Evolutionary conservation across 2,797 vertebrate species (phyloP), one percentile per base, ranked within the genome.

Genomic region (Ceryle rudis): DNA sequence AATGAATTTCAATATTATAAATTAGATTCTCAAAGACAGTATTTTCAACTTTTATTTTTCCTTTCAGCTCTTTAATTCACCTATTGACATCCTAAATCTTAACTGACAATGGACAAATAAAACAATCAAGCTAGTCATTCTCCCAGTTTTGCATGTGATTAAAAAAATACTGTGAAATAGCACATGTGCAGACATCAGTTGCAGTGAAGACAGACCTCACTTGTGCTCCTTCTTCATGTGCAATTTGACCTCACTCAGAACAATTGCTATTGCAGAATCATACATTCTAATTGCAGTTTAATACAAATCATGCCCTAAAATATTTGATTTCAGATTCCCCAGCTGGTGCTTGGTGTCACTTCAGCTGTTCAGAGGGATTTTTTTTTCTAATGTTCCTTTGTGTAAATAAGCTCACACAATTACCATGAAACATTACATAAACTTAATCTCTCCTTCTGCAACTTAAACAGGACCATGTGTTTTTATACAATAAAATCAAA

Each of bases 301-400:
- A 97, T 91, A 97, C 96, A 97, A 95, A 97, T 95, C 89, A 93
- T 80, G 87, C 81, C 89, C 82, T 95, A 93, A 97, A 92, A 96
- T 97, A 98, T 97, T 98, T 98, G 82, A 97, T 97, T 97, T 97
- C 95, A 96, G 92, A 97, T 96, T 96, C 79, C 77, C 90, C 95
- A 98, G 97, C 95, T 97, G 97, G 94, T 90, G 82, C 67, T 97
- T 91, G 89, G 77, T 97, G 92, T 96, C 96, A 97, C 86, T 97
- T 98, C 96, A 97, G 97, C 97, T 98, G 96, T 95, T 98, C 83
- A 78, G 88, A 74, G 16, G 41, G 31, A n/a, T 83, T 75, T 81
- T 61, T 85, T 72, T 81, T 77, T 89, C 67, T 47, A 77, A 93
- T 80, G 82, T 97, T 97, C 96, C 91, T 96, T 93, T 95, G 88